Base-by-base conservation (phyloP, 1,140 invertebrate species). In the Cataglyphis hispanica region DNA sequence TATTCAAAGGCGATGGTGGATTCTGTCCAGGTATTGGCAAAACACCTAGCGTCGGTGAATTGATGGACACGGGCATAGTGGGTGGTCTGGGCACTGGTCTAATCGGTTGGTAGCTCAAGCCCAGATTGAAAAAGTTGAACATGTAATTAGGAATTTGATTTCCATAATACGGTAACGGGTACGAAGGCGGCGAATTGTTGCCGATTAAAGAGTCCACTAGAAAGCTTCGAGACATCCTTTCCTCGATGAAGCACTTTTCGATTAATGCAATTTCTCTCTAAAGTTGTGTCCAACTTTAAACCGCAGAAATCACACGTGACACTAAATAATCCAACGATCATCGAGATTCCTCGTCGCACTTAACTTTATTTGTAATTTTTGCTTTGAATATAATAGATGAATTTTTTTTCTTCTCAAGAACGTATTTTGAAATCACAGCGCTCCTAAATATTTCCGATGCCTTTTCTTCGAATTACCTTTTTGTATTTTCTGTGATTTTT, bases 181-280 rank as follows among this genome's bases (percentile, higher is more conserved):
- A 95, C 25, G 89, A 87, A 6, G 94, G 93, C 7, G 94, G 92
- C 22, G 93, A 90, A 56, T 95, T 96, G 93, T 97, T 97, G 86
- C 95, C 96, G 78, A 98, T 97, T 43, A 98, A 92, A 19, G 97
- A 97, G 90, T 97, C 97, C 91, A 98, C 97, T 63, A 97, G 92
- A 91, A 98, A 98, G 74, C 97, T 97, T 78, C 97, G 96, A 76
- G 97, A 97, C 97, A 97, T 97, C 77, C 95, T 81, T 95, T 94
- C 37, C 7, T 19, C 13, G 31, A 37, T 40, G 3, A 74, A 70
- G 5, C 37, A 40, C 40, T 11, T 2, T 25, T 6, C 22, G 34
- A 22, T 81, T 19, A 31, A 58, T 13, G 34, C 66, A 83, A 70
- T 8, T 74, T 56, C 5, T 72, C 53, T n/a, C n/a, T n/a, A n/a